phyloP scores from a whole-genome alignment of 2,113 vertebrate species.

The Sapayoa aenigma region DNA sequence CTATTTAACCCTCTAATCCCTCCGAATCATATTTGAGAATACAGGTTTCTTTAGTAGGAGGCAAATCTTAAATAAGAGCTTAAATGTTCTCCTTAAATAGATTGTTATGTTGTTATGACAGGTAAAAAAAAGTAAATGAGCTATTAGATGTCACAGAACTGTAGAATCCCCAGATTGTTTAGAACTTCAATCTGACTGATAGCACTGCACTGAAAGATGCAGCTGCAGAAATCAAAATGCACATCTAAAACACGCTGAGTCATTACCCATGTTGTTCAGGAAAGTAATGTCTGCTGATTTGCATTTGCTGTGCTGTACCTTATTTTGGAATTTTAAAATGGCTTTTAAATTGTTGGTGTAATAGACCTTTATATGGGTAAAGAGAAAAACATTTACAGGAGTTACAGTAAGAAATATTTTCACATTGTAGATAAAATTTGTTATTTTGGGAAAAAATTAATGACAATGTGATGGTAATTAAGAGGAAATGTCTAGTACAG shows the following conservation, averaged over 20 bases:
- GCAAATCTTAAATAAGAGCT: not conserved
- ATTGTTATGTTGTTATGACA: slow-evolving; percentile 1
- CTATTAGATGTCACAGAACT: not conserved
- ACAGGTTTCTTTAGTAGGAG: not conserved
- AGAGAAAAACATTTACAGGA: not conserved
- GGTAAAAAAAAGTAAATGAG: not conserved
- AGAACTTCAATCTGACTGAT: not conserved
- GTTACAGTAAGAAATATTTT: not conserved
- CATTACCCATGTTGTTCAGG: slow-evolving; percentile 21
- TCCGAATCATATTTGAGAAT: not conserved
- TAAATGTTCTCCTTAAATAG: not conserved
- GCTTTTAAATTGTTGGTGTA: not conserved
- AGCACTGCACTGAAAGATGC: not conserved
- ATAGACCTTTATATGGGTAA: not conserved
- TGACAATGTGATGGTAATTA: not conserved
- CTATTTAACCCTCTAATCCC: not conserved
- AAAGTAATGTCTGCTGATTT: not conserved
- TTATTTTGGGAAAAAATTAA: not conserved
- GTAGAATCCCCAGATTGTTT: slow-evolving; percentile 12
- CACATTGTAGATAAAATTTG: not conserved
- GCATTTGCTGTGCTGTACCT: slow-evolving; percentile 7
- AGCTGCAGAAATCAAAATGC: slow-evolving; percentile 31
- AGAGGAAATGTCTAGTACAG: not conserved
- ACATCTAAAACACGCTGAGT: slow-evolving; percentile 20
- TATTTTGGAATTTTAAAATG: not conserved